Evolutionary conservation across 1,140 invertebrate genomes (phyloP), one percentile per base, ranked within the genome.

Genomic region (Anthonomus grandis): DNA sequence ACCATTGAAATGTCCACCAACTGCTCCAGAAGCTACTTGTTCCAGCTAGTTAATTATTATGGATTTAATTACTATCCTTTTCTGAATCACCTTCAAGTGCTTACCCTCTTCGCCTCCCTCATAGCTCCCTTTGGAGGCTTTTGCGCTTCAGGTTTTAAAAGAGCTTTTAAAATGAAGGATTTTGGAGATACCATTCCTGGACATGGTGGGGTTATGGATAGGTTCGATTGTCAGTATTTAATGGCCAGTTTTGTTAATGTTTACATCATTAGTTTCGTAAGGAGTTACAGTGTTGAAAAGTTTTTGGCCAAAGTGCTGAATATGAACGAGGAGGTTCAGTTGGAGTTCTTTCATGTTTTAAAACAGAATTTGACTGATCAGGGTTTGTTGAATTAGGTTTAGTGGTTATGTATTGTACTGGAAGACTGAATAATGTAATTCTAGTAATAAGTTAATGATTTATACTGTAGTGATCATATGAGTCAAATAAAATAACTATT

Each of bases 81-180:
- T 77, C 79, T 98, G 62, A 81, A 97, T 42, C 97, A 99, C 75
- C 95, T 94, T 18, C 79, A 98, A 44, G 90, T 93, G 3, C 78
- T 99, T 41, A 95, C 93, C 41, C 80, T 97, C 63, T 99, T 99
- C 77, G 97, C 95, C 73, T 97, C 95, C 15, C 87, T 98, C 23
- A 96, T 99, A 77, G 97, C 96, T 65, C 97, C 97, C 0, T 99
- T 99, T 78, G 97, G 97, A 55, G 97, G 97, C 39, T 99, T 99
- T 79, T 99, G 99, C 79, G 97, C 97, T 41, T 97, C 94, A 71
- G 97, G 97, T 25, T 99, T 99, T 72, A 95, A 95, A 72, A 76
- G 93, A 66, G 93, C 92, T 39, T 95, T 95, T 71, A 94, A 93
- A 80, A 93, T 95, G 52, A 95, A 95, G 80, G 83, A 85, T 68